A percentile compares a stretch with the other conserved stretches of the same genome.
These are phyloP conservation scores for Drosophila tani DNA, from an alignment of 1,140 invertebrate species.

Conservation along the genomic window DNA sequence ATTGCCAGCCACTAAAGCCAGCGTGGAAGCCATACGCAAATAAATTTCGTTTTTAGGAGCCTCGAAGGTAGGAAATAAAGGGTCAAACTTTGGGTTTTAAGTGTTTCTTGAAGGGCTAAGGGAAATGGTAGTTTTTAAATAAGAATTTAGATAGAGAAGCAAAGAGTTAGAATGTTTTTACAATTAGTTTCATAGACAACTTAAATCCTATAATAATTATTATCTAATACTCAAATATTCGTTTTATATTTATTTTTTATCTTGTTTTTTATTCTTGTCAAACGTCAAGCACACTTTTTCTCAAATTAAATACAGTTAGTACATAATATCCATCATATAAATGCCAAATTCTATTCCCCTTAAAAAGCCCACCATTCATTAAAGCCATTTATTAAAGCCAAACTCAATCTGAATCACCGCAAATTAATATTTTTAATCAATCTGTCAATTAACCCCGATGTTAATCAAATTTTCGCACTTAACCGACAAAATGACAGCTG, in stretches of 20 bases:
- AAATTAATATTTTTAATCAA: conserved; percentile 28
- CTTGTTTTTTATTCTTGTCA: too few relatives aligned
- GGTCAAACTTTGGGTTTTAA: background rate
- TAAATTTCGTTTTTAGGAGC: background rate
- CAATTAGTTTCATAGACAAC: too few relatives aligned
- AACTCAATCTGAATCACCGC: background rate
- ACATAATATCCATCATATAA: background rate
- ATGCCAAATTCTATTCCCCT: background rate
- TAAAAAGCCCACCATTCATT: background rate
- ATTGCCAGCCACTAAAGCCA: conserved; percentile 14
- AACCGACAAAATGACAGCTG: conserved; percentile 48
- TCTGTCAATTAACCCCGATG: conserved; percentile 45
- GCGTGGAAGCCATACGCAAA: conserved; percentile 17
- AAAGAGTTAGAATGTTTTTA: too few relatives aligned
- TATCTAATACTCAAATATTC: too few relatives aligned
- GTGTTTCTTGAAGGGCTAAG: background rate
- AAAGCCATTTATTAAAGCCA: background rate
- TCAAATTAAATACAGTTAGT: background rate
- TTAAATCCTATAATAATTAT: too few relatives aligned
- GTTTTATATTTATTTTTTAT: too few relatives aligned
- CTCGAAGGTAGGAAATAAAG: background rate
- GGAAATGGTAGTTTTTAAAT: too few relatives aligned
- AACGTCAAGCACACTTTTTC: too few relatives aligned
- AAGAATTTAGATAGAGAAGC: too few relatives aligned
- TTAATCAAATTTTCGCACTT: conserved; percentile 54